These are phyloP conservation scores for Muscidifurax raptorellus DNA, from an alignment of 1,140 invertebrate species.

Conservation along the genomic window DNA sequence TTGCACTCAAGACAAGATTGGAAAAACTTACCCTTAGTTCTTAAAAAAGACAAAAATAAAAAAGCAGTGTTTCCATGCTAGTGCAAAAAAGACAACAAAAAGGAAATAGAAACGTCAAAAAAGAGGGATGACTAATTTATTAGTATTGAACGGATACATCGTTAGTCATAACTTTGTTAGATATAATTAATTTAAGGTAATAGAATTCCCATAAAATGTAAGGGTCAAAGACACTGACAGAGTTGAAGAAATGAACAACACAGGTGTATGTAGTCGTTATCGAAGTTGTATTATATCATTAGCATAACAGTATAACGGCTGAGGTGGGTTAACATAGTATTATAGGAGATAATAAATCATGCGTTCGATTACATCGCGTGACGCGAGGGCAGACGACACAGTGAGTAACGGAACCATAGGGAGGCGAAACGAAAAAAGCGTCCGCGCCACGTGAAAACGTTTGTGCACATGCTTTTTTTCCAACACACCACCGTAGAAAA, in stretches of 20 bases:
- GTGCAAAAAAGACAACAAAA: conserved; percentile 11
- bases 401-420: background rate
- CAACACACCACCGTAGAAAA: conserved; percentile 24
- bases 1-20: background rate
- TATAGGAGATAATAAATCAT: conserved; percentile 1
- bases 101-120: background rate
- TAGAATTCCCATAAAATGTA: background rate
- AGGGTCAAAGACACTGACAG: background rate
- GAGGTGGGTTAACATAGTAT: conserved; percentile 20
- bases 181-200: background rate
- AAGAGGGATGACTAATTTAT: background rate
- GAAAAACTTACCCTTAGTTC: conserved; percentile 29
- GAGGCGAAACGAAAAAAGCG: background rate
- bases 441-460: conserved; percentile 21
- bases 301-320: conserved; percentile 14
- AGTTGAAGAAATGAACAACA: conserved; percentile 31
- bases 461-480: conserved; percentile 25
- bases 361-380: conserved; percentile 13
- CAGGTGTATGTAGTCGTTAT: conserved; percentile 8
- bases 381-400: background rate
- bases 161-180: background rate
- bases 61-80: conserved; percentile 2
- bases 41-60: background rate
- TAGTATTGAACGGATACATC: no score
- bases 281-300: conserved; percentile 45